Conservation (phyloP, 2,797 vertebrate genomes). For the Glossophaga mutica region DNA sequence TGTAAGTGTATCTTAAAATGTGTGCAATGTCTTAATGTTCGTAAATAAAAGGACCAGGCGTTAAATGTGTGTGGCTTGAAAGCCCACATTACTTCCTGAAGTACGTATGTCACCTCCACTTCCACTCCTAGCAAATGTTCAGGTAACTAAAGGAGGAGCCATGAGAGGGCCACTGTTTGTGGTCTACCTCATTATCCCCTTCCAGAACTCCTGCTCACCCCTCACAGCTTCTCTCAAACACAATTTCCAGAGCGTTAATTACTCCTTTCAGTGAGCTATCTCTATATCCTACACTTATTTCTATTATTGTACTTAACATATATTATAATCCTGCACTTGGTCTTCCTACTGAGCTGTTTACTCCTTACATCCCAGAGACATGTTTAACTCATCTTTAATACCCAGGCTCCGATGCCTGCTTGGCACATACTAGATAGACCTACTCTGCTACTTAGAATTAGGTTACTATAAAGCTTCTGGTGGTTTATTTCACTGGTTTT, state of each 20-base stretch:
- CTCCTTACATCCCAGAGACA: background rate
- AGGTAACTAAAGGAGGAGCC: background rate
- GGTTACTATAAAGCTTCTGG: background rate
- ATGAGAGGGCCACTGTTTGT: background rate
- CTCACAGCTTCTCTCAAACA: background rate
- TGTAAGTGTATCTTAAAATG: background rate
- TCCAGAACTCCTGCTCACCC: background rate
- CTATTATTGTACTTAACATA: background rate
- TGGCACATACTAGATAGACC: background rate
- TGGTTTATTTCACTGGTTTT: background rate
- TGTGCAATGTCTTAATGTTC: background rate
- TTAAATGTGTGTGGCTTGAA: background rate
- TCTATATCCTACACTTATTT: background rate
- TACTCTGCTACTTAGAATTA: background rate
- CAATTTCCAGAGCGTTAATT: background rate
- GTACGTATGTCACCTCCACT: background rate
- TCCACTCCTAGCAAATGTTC: background rate
- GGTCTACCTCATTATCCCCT: background rate
- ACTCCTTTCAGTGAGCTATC: background rate
- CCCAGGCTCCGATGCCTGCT: background rate
- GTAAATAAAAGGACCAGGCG: background rate
- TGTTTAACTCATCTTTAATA: background rate
- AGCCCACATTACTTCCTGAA: background rate
- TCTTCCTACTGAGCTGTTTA: background rate
- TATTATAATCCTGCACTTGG: background rate